Percentiles rank a stretch among this genome's conserved stretches.
phyloP scores from a whole-genome alignment of 2,888 invertebrate genomes.

The Podabrus alpinus region DNA sequence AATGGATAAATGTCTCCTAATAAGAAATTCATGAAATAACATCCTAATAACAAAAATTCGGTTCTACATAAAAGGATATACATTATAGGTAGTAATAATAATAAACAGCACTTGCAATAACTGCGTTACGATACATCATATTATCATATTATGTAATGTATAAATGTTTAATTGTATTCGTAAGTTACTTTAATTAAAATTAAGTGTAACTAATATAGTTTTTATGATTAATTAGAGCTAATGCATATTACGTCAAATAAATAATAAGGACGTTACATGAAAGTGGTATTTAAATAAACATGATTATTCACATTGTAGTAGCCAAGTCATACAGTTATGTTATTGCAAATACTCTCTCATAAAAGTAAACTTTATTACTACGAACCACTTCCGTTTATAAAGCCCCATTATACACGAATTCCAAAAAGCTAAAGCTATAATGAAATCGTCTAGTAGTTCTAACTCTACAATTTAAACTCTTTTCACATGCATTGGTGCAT shows the following conservation, averaged over 20 bases:
- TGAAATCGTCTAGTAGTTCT: conserved; percentile 34
- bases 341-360: neutral
- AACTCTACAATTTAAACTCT: conserved; percentile 29
- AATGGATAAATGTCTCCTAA: neutral
- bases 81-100: neutral
- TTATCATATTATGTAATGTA: neutral
- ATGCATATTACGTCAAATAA: neutral
- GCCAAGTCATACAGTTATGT: neutral
- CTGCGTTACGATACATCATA: neutral
- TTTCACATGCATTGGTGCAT: conserved; percentile 30
- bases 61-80: neutral
- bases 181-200: neutral
- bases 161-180: neutral
- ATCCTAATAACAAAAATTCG: too few relatives aligned
- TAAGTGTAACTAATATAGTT: neutral
- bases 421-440: conserved; percentile 26
- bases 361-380: neutral
- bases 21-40: neutral
- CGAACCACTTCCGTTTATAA: neutral
- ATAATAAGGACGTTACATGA: neutral
- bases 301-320: neutral
- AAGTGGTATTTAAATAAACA: neutral
- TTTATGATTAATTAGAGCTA: neutral
- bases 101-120: neutral
- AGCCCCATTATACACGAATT: neutral